Evolutionary conservation across 1,140 invertebrate species (phyloP).

Genomic region (Drosophila repleta): DNA sequence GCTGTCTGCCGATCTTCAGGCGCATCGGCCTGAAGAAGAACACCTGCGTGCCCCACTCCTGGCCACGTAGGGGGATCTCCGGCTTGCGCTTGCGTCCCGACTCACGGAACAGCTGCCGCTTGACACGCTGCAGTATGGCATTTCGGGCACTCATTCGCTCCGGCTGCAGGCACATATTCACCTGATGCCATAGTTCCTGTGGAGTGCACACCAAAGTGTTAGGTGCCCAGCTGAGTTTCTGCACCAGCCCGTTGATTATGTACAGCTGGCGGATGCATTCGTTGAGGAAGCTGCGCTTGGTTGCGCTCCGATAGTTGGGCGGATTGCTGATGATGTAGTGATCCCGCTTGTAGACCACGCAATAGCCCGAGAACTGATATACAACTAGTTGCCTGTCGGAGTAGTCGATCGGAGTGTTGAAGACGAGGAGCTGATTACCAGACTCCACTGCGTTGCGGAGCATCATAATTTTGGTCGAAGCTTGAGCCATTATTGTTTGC

Average conservation of each 20-base stretch:
- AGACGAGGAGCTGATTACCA: constrained; percentile 52
- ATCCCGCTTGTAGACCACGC: constrained; percentile 66
- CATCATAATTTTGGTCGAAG: constrained; percentile 41
- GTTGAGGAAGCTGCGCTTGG: constrained; percentile 63
- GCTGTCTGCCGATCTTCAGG: constrained; percentile 36
- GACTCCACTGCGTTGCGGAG: constrained; percentile 41
- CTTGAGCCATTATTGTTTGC: too few relatives aligned
- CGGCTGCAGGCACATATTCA: constrained; percentile 54
- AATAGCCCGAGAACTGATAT: constrained; percentile 48
- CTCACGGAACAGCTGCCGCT: constrained; percentile 65
- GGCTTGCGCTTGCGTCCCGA: constrained; percentile 32
- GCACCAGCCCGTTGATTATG: constrained; percentile 45
- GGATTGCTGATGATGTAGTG: constrained; percentile 59
- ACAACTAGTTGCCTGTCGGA: constrained; percentile 59
- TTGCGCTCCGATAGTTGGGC: constrained; percentile 59
- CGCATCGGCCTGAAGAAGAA: constrained; percentile 51
- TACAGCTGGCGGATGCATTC: constrained; percentile 72
- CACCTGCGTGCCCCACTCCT: constrained; percentile 44
- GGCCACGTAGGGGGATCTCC: constrained; percentile 18
- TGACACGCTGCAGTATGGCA: constrained; percentile 54
- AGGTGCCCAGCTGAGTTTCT: constrained; percentile 51
- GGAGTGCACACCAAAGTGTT: constrained; percentile 14
- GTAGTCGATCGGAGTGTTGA: constrained; percentile 58
- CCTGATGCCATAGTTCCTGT: constrained; percentile 52
- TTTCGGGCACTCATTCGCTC: constrained; percentile 6